Conservation (phyloP, 2,113 vertebrate species). For the Zapus hudsonius region DNA sequence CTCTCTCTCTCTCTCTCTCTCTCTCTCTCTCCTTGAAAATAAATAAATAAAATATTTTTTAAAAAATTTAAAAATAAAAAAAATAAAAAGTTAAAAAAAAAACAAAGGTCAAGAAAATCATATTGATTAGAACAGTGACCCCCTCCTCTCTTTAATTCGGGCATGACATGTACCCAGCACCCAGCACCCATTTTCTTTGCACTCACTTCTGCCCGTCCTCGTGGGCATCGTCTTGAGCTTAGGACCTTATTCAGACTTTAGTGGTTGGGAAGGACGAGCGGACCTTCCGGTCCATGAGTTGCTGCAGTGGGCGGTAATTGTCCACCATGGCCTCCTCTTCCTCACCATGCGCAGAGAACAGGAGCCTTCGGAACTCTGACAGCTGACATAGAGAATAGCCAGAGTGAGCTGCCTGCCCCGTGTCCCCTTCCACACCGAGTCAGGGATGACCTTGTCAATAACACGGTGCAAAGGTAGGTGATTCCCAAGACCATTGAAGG, state of each 20-base stretch:
- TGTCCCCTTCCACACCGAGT: rapidly evolving
- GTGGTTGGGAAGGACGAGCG: conserved; percentile 90
- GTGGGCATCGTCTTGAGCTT: not conserved
- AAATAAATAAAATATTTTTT: no score
- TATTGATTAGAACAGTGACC: rapidly evolving
- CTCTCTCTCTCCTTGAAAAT: no score
- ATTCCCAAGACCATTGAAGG: no score
- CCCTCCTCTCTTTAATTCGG: not conserved
- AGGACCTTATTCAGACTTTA: not conserved
- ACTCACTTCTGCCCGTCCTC: rapidly evolving
- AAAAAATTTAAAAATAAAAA: no score
- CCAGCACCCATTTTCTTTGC: rapidly evolving
- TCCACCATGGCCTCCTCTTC: conserved; percentile 94
- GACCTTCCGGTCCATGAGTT: conserved; percentile 88
- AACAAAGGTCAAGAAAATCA: no score
- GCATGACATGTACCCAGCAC: rapidly evolving
- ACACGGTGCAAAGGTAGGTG: rapidly evolving
- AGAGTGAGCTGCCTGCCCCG: not conserved
- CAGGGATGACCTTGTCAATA: not conserved
- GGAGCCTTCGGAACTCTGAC: conserved; percentile 92
- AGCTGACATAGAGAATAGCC: conserved; percentile 85
- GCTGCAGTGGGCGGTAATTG: conserved; percentile 96
- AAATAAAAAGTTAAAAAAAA: no score
- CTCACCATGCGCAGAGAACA: conserved; percentile 91
- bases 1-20: no score